phyloP scores from a whole-genome alignment of 2,888 invertebrate species.

The Diogma glabrata region DNA sequence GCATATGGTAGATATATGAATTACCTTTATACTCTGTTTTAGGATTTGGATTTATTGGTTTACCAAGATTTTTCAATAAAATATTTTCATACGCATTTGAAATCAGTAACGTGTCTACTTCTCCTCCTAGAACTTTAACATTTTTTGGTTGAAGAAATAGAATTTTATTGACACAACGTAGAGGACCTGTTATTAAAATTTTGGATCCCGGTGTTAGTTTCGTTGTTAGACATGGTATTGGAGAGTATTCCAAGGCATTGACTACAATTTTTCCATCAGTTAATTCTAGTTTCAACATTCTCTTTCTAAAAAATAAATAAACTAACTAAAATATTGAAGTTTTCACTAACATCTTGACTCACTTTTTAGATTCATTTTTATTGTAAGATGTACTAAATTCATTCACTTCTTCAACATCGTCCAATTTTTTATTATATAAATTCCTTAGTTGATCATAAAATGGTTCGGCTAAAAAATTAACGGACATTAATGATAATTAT shows the following conservation, averaged over 20 bases:
- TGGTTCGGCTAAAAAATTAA: conserved; percentile 15
- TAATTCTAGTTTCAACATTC: conserved; percentile 46
- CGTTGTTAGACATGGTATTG: conserved; percentile 35
- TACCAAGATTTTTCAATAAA: conserved; percentile 38
- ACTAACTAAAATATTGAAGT: background rate
- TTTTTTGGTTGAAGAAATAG: conserved; percentile 43
- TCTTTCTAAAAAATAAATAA: conserved; percentile 31
- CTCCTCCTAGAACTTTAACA: conserved; percentile 46
- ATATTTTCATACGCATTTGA: conserved; percentile 44
- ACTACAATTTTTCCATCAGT: conserved; percentile 51
- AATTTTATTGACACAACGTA: conserved; percentile 46
- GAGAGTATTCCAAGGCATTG: conserved; percentile 47
- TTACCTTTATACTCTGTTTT: conserved; percentile 12
- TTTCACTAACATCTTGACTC: background rate
- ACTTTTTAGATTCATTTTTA: background rate
- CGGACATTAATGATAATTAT: background rate
- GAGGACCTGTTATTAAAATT: conserved; percentile 44
- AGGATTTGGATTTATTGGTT: conserved; percentile 34
- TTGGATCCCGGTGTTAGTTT: conserved; percentile 39
- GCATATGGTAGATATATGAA: background rate
- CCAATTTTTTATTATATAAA: conserved; percentile 15
- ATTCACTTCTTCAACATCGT: conserved; percentile 12
- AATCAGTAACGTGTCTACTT: conserved; percentile 43
- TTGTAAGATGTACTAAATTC: background rate
- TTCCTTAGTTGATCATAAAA: conserved; percentile 15